Conservation (phyloP, 2,888 invertebrate species). For the Dasysyrphus albostriatus region DNA sequence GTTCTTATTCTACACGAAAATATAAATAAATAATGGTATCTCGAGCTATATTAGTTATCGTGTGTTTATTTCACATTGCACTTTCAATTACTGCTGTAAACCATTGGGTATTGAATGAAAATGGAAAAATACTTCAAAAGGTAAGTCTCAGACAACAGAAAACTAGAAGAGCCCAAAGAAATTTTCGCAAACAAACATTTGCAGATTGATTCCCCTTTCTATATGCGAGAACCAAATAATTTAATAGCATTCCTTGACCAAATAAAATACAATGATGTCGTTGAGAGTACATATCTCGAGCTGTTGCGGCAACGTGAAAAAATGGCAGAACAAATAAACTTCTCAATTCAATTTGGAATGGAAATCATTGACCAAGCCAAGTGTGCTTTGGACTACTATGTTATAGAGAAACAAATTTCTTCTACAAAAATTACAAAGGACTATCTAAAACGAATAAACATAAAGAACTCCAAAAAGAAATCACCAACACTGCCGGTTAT, state of each 20-base stretch:
- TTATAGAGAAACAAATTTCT: slow-evolving; percentile 80
- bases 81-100: slow-evolving; percentile 77
- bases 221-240: slow-evolving; percentile 82
- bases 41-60: slow-evolving; percentile 37
- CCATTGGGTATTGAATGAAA: slow-evolving; percentile 81
- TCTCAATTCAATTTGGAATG: slow-evolving; percentile 81
- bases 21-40: slow-evolving; percentile 46
- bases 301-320: slow-evolving; percentile 80
- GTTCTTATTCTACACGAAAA: background rate
- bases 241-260: slow-evolving; percentile 82
- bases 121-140: slow-evolving; percentile 81
- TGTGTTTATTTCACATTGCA: slow-evolving; percentile 58
- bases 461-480: slow-evolving; percentile 78
- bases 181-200: background rate
- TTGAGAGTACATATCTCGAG: slow-evolving; percentile 81
- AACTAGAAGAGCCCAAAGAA: background rate
- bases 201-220: slow-evolving; percentile 82
- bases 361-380: slow-evolving; percentile 82
- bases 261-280: slow-evolving; percentile 81
- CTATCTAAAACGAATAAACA: slow-evolving; percentile 81
- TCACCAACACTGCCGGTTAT: slow-evolving; percentile 42
- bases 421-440: slow-evolving; percentile 79
- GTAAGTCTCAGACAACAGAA: slow-evolving; percentile 55
- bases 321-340: slow-evolving; percentile 81
- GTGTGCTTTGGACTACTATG: slow-evolving; percentile 81